Conservation (phyloP, 2,888 invertebrate genomes). For the Antheraea yamamai region DNA sequence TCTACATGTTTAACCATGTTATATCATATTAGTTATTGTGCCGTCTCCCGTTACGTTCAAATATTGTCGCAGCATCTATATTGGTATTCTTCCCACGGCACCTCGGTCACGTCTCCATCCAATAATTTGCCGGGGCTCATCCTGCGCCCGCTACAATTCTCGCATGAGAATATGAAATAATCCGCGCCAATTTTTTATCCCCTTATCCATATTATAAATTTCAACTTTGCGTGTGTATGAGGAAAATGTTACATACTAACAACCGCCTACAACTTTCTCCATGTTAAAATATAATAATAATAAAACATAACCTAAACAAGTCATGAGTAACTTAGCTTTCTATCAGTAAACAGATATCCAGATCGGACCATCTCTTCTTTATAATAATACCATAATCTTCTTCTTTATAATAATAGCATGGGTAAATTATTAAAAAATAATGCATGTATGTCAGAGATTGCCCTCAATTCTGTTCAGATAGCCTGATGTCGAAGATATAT, state of each 20-base stretch:
- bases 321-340: too few species aligned
- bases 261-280: too few species aligned
- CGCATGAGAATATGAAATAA: slow-evolving; percentile 70
- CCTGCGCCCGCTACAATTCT: slow-evolving; percentile 64
- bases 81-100: slow-evolving; percentile 68
- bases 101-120: slow-evolving; percentile 68
- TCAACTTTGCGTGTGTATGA: neutral
- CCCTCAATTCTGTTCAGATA: too few species aligned
- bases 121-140: slow-evolving; percentile 77
- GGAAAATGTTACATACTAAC: neutral
- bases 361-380: too few species aligned
- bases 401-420: too few species aligned
- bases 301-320: too few species aligned
- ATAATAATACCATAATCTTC: too few species aligned
- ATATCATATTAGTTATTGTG: slow-evolving; percentile 22
- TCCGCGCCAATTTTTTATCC: slow-evolving; percentile 38
- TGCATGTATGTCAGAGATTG: too few species aligned
- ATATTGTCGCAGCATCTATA: slow-evolving; percentile 53
- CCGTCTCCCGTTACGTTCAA: slow-evolving; percentile 33
- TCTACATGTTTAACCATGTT: neutral
- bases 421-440: too few species aligned
- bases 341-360: too few species aligned
- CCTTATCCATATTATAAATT: neutral
- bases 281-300: too few species aligned
- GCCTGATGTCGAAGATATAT: too few species aligned